phyloP scores from a whole-genome alignment of 2,888 invertebrate genomes.

The Caenorhabditis sp. region DNA sequence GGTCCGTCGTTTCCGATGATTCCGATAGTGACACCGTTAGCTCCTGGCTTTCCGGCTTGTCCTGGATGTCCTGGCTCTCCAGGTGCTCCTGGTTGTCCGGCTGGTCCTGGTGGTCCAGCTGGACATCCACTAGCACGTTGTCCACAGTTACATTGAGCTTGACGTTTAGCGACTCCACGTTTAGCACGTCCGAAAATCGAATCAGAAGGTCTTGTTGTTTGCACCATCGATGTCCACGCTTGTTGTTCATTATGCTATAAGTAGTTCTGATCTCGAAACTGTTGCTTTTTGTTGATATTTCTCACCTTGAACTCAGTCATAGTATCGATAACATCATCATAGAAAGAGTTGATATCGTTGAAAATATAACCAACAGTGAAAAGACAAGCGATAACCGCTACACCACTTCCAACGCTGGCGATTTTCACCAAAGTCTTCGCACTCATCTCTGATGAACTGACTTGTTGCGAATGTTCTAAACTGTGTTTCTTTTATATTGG shows the following conservation, averaged over 20 bases:
- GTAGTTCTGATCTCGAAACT: not conserved
- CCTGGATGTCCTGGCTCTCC: slow-evolving; percentile 46
- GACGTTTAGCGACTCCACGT: slow-evolving; percentile 33
- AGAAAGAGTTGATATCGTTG: slow-evolving; percentile 55
- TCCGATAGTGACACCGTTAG: slow-evolving; percentile 49
- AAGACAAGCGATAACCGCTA: slow-evolving; percentile 42
- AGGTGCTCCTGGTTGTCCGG: slow-evolving; percentile 46
- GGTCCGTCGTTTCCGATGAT: slow-evolving; percentile 44
- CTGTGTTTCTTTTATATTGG: too few relatives aligned
- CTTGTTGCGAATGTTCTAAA: too few relatives aligned
- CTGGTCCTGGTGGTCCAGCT: slow-evolving; percentile 51
- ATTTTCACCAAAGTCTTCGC: slow-evolving; percentile 42
- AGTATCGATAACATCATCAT: slow-evolving; percentile 48
- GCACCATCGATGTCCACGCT: slow-evolving; percentile 48
- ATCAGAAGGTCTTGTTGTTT: slow-evolving; percentile 9
- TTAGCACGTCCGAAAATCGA: slow-evolving; percentile 47
- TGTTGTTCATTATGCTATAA: slow-evolving; percentile 36
- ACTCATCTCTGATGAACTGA: slow-evolving; percentile 4
- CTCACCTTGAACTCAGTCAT: slow-evolving; percentile 47
- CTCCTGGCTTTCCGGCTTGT: slow-evolving; percentile 36
- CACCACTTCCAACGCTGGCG: slow-evolving; percentile 40
- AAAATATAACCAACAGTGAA: slow-evolving; percentile 46
- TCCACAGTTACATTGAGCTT: slow-evolving; percentile 52
- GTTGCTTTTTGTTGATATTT: too few relatives aligned
- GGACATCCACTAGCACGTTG: slow-evolving; percentile 38